Evolutionary conservation across 2,888 invertebrate genomes (phyloP).

Genomic region (Drosophila borborema): DNA sequence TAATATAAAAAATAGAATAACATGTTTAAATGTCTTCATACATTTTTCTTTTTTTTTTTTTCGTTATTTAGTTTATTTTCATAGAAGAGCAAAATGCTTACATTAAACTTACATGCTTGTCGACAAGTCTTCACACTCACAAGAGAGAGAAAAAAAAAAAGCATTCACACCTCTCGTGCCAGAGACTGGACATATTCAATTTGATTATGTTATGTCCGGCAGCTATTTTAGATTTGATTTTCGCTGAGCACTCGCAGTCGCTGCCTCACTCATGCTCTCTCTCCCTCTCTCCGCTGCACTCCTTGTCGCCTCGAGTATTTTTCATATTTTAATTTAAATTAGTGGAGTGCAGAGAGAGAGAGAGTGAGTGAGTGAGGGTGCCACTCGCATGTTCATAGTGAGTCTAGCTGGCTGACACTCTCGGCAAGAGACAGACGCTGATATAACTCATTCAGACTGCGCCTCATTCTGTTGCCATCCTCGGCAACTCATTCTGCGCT

Average conservation of each 20-base stretch:
- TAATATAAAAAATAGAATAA: background rate
- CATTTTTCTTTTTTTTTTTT: background rate
- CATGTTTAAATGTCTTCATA: too few species aligned
- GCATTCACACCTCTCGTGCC: conserved; percentile 17
- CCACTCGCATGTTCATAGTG: conserved; percentile 23
- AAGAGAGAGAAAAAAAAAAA: background rate
- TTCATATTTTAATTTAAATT: conserved; percentile 81
- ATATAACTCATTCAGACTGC: conserved; percentile 65
- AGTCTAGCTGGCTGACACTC: conserved; percentile 30
- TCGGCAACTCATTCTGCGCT: conserved; percentile 53
- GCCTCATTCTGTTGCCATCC: conserved; percentile 17
- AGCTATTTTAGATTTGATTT: conserved; percentile 81
- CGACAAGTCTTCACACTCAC: conserved; percentile 7
- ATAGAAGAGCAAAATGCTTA: background rate
- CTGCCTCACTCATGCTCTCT: conserved; percentile 10
- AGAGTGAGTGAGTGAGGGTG: conserved; percentile 24
- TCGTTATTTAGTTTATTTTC: background rate
- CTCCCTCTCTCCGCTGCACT: background rate
- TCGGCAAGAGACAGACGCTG: conserved; percentile 41
- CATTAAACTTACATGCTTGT: conserved; percentile 19
- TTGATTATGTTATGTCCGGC: conserved; percentile 76
- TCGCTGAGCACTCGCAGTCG: conserved; percentile 34
- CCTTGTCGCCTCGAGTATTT: conserved; percentile 56
- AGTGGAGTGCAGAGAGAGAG: conserved; percentile 35
- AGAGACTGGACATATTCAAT: conserved; percentile 49